Base-by-base conservation (phyloP, 2,888 invertebrate species). In the Helleia helle region DNA sequence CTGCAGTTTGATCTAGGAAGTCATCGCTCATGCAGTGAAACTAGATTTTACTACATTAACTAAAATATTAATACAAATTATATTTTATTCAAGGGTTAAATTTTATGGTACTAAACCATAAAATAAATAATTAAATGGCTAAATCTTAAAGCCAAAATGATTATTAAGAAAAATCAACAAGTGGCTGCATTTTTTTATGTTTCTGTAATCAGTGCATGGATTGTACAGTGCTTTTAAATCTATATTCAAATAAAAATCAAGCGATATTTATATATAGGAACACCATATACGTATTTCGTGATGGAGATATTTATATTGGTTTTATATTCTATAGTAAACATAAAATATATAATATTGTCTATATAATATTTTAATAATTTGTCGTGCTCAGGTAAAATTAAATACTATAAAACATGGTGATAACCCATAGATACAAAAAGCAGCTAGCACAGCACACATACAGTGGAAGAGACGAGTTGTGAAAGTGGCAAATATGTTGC, bases 371-470 rank as follows among this genome's bases (percentile, higher is more conserved):
- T 40, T 41, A 40, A 44, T 42, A 42, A n/a, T 47, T 43, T 41
- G 40, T 71, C 70, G 80, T 81, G 79, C 79, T 74, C 50, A 62
- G 73, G 65, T 54, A 74, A 69, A 66, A 58, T 68, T 62, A 65
- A 69, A 74, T 77, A 80, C 71, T 65, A 56, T 70, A 71, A 70
- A 70, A 75, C 70, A 73, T 73, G 74, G 83, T 83, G 83, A 79
- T 75, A 73, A 77, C 72, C 77, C 75, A 77, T 79, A 81, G 76
- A 77, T 76, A 83, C 84, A 80, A 84, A 80, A 84, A 84, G 84
- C 84, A 84, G 84, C 84, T 83, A 84, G 79, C 83, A 81, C 75
- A 81, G 79, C 84, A 83, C 83, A 81, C 84, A 74, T 73, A 81
- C 74, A 80, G 84, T 84, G 81, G 84, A 80, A 80, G 74, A 80